Evolutionary conservation across 2,113 vertebrate species (phyloP).

Genomic region (Lagenorhynchus albirostris): DNA sequence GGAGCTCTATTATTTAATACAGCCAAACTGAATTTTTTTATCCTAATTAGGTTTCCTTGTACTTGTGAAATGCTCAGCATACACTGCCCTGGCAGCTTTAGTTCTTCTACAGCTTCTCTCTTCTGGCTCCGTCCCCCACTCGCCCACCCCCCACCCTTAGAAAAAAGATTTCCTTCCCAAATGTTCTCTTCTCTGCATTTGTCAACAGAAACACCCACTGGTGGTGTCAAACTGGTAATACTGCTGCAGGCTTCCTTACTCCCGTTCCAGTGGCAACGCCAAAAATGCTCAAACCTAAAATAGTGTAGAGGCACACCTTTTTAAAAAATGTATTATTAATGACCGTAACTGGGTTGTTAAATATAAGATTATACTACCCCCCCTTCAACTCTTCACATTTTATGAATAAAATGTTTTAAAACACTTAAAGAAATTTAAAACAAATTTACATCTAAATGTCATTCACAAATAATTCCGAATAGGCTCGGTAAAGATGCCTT

Average conservation of each 20-base stretch:
- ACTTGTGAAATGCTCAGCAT: constrained; percentile 66
- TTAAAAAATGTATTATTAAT: constrained; percentile 31
- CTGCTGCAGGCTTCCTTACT: constrained; percentile 73
- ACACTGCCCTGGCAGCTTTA: constrained; percentile 48
- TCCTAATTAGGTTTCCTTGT: constrained; percentile 56
- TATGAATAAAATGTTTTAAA: constrained; percentile 34
- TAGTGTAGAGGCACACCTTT: constrained; percentile 28
- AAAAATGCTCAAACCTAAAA: constrained; percentile 65
- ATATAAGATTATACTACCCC: neutral
- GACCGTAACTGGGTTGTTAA: constrained; percentile 34
- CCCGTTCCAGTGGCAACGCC: constrained; percentile 54
- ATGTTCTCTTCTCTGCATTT: constrained; percentile 71
- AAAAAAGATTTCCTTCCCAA: constrained; percentile 69
- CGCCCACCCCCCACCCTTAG: too few relatives aligned
- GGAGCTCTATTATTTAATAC: constrained; percentile 62
- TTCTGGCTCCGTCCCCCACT: neutral
- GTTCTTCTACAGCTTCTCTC: constrained; percentile 53
- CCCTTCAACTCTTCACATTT: constrained; percentile 42
- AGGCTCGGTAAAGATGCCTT: constrained; percentile 25
- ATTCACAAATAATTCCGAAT: constrained; percentile 31
- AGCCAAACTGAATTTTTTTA: constrained; percentile 24
- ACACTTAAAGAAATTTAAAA: constrained; percentile 40
- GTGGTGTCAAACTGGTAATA: constrained; percentile 74
- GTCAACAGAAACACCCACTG: constrained; percentile 79
- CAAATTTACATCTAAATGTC: constrained; percentile 48